A percentile compares a stretch with the other conserved stretches of the same genome.
phyloP scores from a whole-genome alignment of 2,888 invertebrate genomes.

The Callyntrura sp. region DNA sequence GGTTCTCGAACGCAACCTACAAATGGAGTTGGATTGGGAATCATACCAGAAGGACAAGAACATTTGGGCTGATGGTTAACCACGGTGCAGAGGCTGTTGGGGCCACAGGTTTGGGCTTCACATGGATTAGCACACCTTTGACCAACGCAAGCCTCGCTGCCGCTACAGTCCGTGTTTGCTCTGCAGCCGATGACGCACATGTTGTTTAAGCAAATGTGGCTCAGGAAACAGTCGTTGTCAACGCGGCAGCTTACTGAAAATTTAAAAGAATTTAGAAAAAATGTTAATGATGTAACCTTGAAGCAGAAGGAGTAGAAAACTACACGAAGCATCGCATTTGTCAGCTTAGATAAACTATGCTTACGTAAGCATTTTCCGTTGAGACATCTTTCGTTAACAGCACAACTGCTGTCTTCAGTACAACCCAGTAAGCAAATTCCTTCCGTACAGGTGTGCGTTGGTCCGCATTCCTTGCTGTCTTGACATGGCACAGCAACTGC shows the following conservation, averaged over 20 bases:
- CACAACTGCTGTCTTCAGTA: slow-evolving; percentile 92
- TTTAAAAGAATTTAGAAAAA: neutral
- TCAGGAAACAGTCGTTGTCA: slow-evolving; percentile 96
- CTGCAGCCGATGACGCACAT: slow-evolving; percentile 95
- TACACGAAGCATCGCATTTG: too few species aligned
- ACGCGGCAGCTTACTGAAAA: slow-evolving; percentile 92
- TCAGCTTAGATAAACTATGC: slow-evolving; percentile 84
- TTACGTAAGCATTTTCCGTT: slow-evolving; percentile 92
- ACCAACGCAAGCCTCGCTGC: slow-evolving; percentile 81
- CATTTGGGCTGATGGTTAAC: slow-evolving; percentile 91
- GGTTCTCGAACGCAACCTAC: slow-evolving; percentile 95
- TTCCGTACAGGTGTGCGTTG: slow-evolving; percentile 91
- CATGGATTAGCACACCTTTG: slow-evolving; percentile 83
- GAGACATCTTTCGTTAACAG: slow-evolving; percentile 95
- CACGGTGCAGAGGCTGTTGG: slow-evolving; percentile 90
- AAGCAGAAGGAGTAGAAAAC: too few species aligned
- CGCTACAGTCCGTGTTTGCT: slow-evolving; percentile 93
- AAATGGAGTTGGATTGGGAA: slow-evolving; percentile 95
- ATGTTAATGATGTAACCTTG: too few species aligned
- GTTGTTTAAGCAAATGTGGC: slow-evolving; percentile 94
- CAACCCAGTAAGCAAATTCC: slow-evolving; percentile 94
- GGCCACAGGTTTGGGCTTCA: slow-evolving; percentile 87
- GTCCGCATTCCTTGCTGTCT: slow-evolving; percentile 89
- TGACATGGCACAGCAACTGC: slow-evolving; percentile 92
- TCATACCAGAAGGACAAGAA: slow-evolving; percentile 90